Percentiles rank a stretch among this genome's conserved stretches.
These are phyloP conservation scores for Chrysodeixis includens DNA, from an alignment of 2,888 invertebrate genomes.

Conservation along the genomic window DNA sequence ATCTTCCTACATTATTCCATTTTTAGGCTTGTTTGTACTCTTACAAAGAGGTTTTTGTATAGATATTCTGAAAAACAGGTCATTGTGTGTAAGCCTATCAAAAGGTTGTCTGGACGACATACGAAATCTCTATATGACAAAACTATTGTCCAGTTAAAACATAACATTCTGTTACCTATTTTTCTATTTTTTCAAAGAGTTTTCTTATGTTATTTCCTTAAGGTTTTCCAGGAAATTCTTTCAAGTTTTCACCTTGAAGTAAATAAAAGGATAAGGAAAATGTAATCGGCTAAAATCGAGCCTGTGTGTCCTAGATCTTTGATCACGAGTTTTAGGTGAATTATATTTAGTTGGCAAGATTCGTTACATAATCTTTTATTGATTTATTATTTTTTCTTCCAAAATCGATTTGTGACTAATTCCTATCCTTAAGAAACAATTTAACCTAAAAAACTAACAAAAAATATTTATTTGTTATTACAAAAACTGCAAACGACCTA, in stretches of 20 bases:
- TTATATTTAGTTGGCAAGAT: too few species aligned
- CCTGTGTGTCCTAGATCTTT: background rate
- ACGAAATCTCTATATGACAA: background rate
- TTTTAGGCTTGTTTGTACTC: background rate
- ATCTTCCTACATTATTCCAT: background rate
- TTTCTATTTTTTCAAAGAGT: background rate
- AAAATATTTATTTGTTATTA: background rate
- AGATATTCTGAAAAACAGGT: background rate
- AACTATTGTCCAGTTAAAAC: background rate
- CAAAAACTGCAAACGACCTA: background rate
- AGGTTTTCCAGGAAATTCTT: background rate
- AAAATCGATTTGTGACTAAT: too few species aligned
- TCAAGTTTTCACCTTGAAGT: background rate
- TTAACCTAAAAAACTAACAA: too few species aligned
- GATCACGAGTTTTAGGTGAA: background rate
- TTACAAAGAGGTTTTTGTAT: background rate
- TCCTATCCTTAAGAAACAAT: too few species aligned
- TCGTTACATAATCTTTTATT: too few species aligned
- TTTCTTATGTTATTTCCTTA: background rate
- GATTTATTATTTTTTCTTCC: too few species aligned
- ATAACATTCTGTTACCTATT: background rate
- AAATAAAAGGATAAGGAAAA: background rate
- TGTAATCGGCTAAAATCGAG: background rate
- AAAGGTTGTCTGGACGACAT: background rate
- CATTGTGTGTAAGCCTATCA: conserved; percentile 1